phyloP scores from a whole-genome alignment of 1,140 invertebrate genomes.

The Macrobrachium nipponense region DNA sequence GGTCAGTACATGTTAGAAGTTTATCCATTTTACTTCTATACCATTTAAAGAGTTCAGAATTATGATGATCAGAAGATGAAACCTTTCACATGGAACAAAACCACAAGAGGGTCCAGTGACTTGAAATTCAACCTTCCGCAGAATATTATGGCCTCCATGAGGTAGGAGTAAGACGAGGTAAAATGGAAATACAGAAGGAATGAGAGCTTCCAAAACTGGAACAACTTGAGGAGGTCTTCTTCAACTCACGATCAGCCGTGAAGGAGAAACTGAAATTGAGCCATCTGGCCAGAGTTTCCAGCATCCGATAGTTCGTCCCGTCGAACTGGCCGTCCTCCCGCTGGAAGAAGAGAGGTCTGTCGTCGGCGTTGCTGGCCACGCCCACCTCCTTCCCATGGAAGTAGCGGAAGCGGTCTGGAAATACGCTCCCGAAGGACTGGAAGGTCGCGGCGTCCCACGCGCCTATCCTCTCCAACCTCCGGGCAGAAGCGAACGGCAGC shows the following conservation, averaged over 20 bases:
- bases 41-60: no score
- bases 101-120: no score
- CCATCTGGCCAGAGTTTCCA: not conserved
- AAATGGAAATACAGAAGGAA: no score
- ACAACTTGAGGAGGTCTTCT: not conserved
- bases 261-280: slow-evolving; percentile 1
- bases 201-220: not conserved
- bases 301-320: not conserved
- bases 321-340: not conserved
- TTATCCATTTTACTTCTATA: no score
- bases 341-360: not conserved
- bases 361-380: not conserved
- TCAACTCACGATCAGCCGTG: not conserved
- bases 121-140: no score
- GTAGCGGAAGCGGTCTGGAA: not conserved
- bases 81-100: no score
- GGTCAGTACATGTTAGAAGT: no score
- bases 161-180: no score
- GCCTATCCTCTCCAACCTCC: not conserved
- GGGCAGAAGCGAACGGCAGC: not conserved
- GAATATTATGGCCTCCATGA: no score
- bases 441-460: not conserved
- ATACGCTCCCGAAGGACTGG: not conserved
- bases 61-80: no score
- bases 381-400: not conserved